A percentile compares a stretch with the other conserved stretches of the same genome.
These are phyloP conservation scores for Cabera pusaria DNA, from an alignment of 2,888 invertebrate genomes.

Conservation along the genomic window DNA sequence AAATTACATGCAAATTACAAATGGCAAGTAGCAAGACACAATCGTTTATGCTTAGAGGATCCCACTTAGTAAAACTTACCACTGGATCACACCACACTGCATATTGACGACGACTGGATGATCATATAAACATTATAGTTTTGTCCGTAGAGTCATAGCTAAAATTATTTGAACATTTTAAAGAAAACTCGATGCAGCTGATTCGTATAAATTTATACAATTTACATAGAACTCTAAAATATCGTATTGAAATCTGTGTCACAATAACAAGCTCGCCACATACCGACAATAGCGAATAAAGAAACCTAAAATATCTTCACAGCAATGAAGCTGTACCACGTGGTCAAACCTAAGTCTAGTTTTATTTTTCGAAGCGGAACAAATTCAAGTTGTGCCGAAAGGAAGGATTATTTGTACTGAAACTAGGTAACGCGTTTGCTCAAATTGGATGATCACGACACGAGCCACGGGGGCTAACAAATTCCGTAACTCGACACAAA, in stretches of 20 bases:
- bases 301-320: slow-evolving; percentile 8
- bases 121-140: too few relatives aligned
- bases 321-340: slow-evolving; percentile 6
- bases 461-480: slow-evolving; percentile 24
- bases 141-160: too few relatives aligned
- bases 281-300: slow-evolving; percentile 13
- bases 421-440: slow-evolving; percentile 36
- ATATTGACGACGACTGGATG: too few relatives aligned
- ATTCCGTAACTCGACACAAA: slow-evolving; percentile 47
- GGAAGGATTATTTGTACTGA: slow-evolving; percentile 23
- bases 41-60: too few relatives aligned
- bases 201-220: slow-evolving; percentile 4
- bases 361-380: slow-evolving; percentile 16
- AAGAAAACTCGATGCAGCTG: slow-evolving; percentile 12
- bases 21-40: too few relatives aligned
- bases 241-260: slow-evolving; percentile 6
- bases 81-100: too few relatives aligned
- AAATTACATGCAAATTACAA: too few relatives aligned
- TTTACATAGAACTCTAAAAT: slow-evolving; percentile 1
- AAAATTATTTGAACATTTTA: too few relatives aligned
- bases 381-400: slow-evolving; percentile 11
- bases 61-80: too few relatives aligned
- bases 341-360: slow-evolving; percentile 7
- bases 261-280: slow-evolving; percentile 3
- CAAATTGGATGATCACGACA: slow-evolving; percentile 51